Base-by-base conservation (phyloP, 2,888 invertebrate species). In the Melanchra persicariae region DNA sequence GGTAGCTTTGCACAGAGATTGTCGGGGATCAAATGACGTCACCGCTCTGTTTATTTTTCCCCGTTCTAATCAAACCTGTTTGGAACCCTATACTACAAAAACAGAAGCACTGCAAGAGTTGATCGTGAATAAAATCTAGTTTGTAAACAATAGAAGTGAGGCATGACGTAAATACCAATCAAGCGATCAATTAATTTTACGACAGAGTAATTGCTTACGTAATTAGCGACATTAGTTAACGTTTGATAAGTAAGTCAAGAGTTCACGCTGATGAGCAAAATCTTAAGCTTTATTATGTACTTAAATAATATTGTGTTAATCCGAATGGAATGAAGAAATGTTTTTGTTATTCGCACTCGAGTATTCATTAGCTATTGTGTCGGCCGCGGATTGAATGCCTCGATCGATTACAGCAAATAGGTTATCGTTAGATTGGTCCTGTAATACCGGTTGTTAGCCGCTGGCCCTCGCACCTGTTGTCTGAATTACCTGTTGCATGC, bases 141-240 rank as follows among this genome's bases (percentile, higher is more conserved):
- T 75, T 49, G 62, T 81, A 82, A 82, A 83, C 77, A 82, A 79
- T 82, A 52, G 74, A 67, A 63, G 57, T 17, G 59, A 60, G 51
- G 24, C 34, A 30, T 77, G 66, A 77, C 82, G 80, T 71, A 77
- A 76, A 70, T 61, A 67, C 61, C 68, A 79, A 82, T 82, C 81
- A 68, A 81, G 66, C 49, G 22, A 69, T 40, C 43, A 70, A 84
- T 84, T 81, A 74, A 73, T 70, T 81, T 74, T 54, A 77, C 34
- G 70, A 81, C 74, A 81, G 75, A 76, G 70, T 81, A 78, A 81
- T 83, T 74, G 74, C 67, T 71, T 78, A 72, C 55, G 76, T 78
- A 77, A 84, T 82, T 76, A 77, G 24, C 37, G 54, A 52, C 43
- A 59, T 58, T 65, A n/a, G n/a, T n/a, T n/a, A 59, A 69, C 49